Conservation (phyloP, 2,113 vertebrate species). For the Rhinopomastus cyanomelas region DNA sequence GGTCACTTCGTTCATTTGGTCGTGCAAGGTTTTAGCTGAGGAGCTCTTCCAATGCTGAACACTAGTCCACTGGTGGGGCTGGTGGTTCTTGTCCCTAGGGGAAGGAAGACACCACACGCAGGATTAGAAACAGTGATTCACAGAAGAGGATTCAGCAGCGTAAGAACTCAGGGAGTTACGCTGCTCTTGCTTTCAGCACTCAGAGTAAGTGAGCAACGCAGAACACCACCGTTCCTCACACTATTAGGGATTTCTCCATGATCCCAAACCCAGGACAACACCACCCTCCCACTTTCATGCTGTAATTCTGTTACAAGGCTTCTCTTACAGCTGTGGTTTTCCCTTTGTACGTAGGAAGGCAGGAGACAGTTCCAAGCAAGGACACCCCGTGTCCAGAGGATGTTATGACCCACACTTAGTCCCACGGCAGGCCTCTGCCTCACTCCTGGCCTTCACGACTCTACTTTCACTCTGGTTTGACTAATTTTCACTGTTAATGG, state of each 20-base stretch:
- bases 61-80: conserved; percentile 90
- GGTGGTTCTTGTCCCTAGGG: conserved; percentile 85
- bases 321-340: neutral
- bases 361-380: neutral
- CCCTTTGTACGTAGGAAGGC: neutral
- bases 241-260: neutral
- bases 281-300: neutral
- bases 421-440: neutral
- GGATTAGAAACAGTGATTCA: conserved; percentile 12
- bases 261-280: neutral
- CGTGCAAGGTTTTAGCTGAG: conserved; percentile 70
- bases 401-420: neutral
- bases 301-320: neutral
- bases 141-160: neutral
- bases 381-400: neutral
- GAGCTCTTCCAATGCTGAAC: conserved; percentile 30
- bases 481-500: neutral
- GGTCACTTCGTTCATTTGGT: conserved; percentile 78
- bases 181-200: neutral
- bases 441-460: neutral
- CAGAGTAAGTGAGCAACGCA: neutral
- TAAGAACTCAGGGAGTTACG: neutral
- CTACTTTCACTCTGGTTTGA: neutral
- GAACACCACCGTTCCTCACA: neutral
- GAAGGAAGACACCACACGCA: neutral